Percentiles rank a stretch among this genome's conserved stretches.
Evolutionary conservation across 1,140 invertebrate genomes (phyloP).

Genomic region (Listronotus oregonensis): DNA sequence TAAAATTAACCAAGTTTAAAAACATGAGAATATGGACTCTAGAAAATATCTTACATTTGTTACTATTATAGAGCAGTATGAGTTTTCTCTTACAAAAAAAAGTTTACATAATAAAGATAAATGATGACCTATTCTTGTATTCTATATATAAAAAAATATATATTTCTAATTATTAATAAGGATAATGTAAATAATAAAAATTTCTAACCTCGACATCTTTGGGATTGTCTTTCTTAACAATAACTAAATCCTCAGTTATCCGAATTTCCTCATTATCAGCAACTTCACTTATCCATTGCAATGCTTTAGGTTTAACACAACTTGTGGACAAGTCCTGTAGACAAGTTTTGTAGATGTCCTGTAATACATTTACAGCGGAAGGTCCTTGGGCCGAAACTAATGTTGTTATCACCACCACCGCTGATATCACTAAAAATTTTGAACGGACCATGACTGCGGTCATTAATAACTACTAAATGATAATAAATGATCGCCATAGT

Average conservation of each 20-base stretch:
- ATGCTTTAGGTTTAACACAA: conserved; percentile 77
- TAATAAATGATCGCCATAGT: conserved; percentile 32
- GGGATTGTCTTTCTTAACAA: conserved; percentile 65
- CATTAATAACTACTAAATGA: conserved; percentile 35
- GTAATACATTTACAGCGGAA: conserved; percentile 64
- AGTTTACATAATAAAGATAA: no score
- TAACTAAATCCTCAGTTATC: conserved; percentile 72
- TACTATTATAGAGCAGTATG: no score
- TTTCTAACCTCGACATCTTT: conserved; percentile 54
- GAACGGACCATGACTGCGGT: conserved; percentile 35
- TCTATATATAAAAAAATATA: no score
- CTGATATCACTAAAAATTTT: conserved; percentile 37
- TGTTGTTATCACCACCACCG: conserved; percentile 31
- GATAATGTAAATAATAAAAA: conserved; percentile 22
- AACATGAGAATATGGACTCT: no score
- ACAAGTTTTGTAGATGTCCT: conserved; percentile 68
- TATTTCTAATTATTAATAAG: no score
- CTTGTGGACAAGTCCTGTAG: conserved; percentile 66
- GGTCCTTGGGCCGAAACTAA: conserved; percentile 38
- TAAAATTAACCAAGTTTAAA: no score
- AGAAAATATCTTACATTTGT: no score
- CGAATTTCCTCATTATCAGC: conserved; percentile 69
- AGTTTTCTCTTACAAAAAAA: no score
- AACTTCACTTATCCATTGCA: conserved; percentile 72
- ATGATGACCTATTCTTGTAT: no score